Evolutionary conservation across 2,113 vertebrate genomes (phyloP), one percentile per base, ranked within the genome.

Genomic region (Rhinolophus sinicus): DNA sequence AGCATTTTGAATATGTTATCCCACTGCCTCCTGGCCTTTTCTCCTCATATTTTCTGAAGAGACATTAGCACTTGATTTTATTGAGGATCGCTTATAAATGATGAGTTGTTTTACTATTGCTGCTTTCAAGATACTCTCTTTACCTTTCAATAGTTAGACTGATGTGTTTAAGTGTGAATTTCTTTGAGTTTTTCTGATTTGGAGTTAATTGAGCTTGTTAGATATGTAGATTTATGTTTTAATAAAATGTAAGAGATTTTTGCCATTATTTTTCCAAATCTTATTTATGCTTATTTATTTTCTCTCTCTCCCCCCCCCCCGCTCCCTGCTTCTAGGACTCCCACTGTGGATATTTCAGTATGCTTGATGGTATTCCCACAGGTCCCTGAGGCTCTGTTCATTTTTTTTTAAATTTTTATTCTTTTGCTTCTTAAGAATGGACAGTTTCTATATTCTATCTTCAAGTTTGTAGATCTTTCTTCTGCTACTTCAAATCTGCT

Each of bases 121-220:
- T 93, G 14, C 62, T 86, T 78, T 69, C 35, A 76, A 30, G 72
- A 86, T 77, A 86, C 30, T 77, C 30, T 93, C 44, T 93, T 76
- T 69, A 33, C 47, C 62, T 58, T 69, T 47, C 22, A 56, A 8
- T 56, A 56, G 14, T 19, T 38, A 56, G 35, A 50, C 21, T 47
- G 33, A 35, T 81, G 47, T 91, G 64, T 58, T 44, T 58, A 58
- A 35, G 22, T 82, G 54, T 62, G 40, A 30, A 83, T 62, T 83
- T 73, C n/a, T 72, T 81, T 70, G 35, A 75, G 30, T 64, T 91
- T 62, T 24, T 92, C 44, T 75, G 72, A 62, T 22, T 50, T 93
- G 22, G 38, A 86, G 6, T 26, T 86, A 28, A 47, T 35, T 86
- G 72, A 76, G 8, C 35, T 80, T 80, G 26, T 78, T 78, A 26